Evolutionary conservation across 2,797 vertebrate species (phyloP).

Genomic region (Parambassis ranga): DNA sequence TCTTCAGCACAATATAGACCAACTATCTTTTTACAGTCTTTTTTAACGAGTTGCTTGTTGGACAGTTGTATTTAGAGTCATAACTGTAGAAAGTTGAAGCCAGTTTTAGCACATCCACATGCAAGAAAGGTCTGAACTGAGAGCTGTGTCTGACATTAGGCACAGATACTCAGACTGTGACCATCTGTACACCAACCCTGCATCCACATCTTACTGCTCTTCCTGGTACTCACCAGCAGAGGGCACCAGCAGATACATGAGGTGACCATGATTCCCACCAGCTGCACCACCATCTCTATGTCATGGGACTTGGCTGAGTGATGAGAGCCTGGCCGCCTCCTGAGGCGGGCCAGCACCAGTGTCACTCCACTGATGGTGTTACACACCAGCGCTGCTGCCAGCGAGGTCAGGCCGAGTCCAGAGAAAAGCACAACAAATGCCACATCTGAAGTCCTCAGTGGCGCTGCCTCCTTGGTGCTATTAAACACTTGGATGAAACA

Average conservation of each 20-base stretch:
- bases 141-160: no score
- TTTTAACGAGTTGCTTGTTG: no score
- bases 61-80: no score
- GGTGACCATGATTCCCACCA: conserved; percentile 89
- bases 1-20: no score
- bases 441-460: no score
- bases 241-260: conserved; percentile 93
- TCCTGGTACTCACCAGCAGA: conserved; percentile 83
- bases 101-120: no score
- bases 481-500: conserved; percentile 86
- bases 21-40: no score
- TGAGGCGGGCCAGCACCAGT: conserved; percentile 83
- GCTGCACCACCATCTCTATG: conserved; percentile 92
- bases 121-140: no score
- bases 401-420: conserved; percentile 82
- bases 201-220: no score
- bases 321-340: conserved; percentile 67
- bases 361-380: conserved; percentile 88
- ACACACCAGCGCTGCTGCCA: conserved; percentile 83
- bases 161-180: no score
- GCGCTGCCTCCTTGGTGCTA: conserved; percentile 54
- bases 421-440: conserved; percentile 86
- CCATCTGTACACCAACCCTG: no score
- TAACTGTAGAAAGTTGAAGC: no score
- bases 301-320: conserved; percentile 84